Conservation (phyloP, 2,113 vertebrate species). For the Poecilia latipinna region DNA sequence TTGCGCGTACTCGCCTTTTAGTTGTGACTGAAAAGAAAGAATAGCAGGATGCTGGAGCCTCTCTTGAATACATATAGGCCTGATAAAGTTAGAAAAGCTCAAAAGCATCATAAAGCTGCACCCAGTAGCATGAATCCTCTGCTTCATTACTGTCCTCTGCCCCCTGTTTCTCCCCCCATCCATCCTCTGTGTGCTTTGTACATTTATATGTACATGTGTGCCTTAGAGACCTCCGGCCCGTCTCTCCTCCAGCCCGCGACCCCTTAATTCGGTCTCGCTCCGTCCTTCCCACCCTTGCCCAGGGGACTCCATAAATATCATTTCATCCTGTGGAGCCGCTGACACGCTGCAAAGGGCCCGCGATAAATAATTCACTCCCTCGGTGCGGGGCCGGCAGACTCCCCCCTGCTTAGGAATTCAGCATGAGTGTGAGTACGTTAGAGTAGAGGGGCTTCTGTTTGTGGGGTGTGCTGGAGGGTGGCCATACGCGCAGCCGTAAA, state of each 20-base stretch:
- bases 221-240: conserved; percentile 38
- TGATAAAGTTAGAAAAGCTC: background rate
- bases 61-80: background rate
- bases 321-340: conserved; percentile 80
- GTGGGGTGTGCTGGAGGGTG: conserved; percentile 1
- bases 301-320: conserved; percentile 85
- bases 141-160: conserved; percentile 10
- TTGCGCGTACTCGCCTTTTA: background rate
- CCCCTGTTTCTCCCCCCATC: background rate
- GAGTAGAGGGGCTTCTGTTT: conserved; percentile 40
- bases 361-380: conserved; percentile 82
- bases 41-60: background rate
- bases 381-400: conserved; percentile 64
- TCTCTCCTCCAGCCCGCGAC: conserved; percentile 16
- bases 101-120: background rate
- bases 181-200: conserved; percentile 20
- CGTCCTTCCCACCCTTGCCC: conserved; percentile 72
- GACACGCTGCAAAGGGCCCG: conserved; percentile 79
- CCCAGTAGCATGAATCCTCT: background rate
- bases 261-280: conserved; percentile 59
- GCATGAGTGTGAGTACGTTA: conserved; percentile 51
- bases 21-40: background rate
- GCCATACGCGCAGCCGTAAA: conserved; percentile 37
- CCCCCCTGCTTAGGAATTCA: conserved; percentile 79
- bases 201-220: conserved; percentile 31